Base-by-base conservation (phyloP, 2,888 invertebrate genomes). In the Xestia sexstrigata region DNA sequence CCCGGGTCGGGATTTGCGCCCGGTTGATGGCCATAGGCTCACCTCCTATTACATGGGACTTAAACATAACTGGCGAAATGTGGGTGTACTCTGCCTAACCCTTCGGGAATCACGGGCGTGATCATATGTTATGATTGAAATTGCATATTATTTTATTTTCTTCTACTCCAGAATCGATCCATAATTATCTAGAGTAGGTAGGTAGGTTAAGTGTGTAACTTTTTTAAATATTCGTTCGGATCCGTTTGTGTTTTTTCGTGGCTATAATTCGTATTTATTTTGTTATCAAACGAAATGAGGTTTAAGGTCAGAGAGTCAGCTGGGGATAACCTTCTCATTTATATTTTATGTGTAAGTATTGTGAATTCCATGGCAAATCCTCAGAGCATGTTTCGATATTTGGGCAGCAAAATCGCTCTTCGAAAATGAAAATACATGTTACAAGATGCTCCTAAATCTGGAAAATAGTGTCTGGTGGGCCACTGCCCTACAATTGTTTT, bases 221-320 rank as follows among this genome's bases (percentile, higher is more conserved):
- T 6, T 5, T 65, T 35, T 65, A 30, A 30, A 35, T 39, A 15
- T 23, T 30, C 15, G 60, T 45, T 62, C 8, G 30, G 3, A 30
- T 1, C 1, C 3, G 20, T 30, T n/a, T 23, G 39, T 30, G n/a
- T 71, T 30, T 45, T 30, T n/a, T 45, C 0, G 11, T 55, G 11
- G 52, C 23, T 30, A 47, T n/a, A n/a, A n/a, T 47, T n/a, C 13
- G 0, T n/a, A 71, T 65, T 65, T 42, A 23, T 79, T 78, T 58
- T 65, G 55, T 78, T 72, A 78, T 78, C 78, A 72, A 66, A 65
- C 72, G 30, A 66, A 65, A 65, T 42, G 39, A 58, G 81, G 79
- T 60, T 39, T 55, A 47, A 26, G 73, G 79, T 73, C 73, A 49
- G n/a, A 20, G 45, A 52, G 55, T 45, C 71, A 49, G 71, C 39